Base-by-base conservation (phyloP, 2,888 invertebrate species). In the Callimorpha dominula region DNA sequence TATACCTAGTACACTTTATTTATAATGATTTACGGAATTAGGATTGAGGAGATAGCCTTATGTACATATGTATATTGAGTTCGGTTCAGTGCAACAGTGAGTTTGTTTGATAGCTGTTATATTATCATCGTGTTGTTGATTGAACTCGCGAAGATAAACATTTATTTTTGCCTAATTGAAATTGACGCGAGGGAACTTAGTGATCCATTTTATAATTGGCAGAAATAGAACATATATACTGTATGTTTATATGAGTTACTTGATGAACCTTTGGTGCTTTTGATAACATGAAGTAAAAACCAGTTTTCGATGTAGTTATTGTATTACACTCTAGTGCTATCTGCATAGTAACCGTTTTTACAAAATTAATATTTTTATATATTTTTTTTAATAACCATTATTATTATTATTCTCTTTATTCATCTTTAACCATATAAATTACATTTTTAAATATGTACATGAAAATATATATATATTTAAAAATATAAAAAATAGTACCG, bases 111-210 rank as follows among this genome's bases (percentile, higher is more conserved):
- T 50, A 40, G 49, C 17, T 15, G 65, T 50, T 31, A 65, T 65
- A 65, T 65, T 65, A 65, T 65, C 65, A 65, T 15, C 65, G 50
- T 87, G 84, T 79, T 82, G 81, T 87, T 91, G 88, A 92, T 91
- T 90, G 88, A 88, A 77, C 79, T 72, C 42, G 72, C 80, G 77
- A 81, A 73, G 80, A 84, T 84, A 87, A 79, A 88, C 86, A 85
- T 87, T 89, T 88, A 83, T 88, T 87, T 90, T 89, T 85, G 83
- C 80, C 82, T 91, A 91, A 92, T 92, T 91, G 89, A 89, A 89
- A 91, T 86, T 88, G 88, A 89, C 87, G 85, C 74, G 73, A 75
- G 72, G 68, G 75, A 57, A 52, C 31, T 11, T 20, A 69, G 63
- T 74, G 17, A 65, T 50, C 31, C 14, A 31, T 17, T 40, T 50